Conservation (phyloP, 2,113 vertebrate species). For the Tachycineta bicolor region DNA sequence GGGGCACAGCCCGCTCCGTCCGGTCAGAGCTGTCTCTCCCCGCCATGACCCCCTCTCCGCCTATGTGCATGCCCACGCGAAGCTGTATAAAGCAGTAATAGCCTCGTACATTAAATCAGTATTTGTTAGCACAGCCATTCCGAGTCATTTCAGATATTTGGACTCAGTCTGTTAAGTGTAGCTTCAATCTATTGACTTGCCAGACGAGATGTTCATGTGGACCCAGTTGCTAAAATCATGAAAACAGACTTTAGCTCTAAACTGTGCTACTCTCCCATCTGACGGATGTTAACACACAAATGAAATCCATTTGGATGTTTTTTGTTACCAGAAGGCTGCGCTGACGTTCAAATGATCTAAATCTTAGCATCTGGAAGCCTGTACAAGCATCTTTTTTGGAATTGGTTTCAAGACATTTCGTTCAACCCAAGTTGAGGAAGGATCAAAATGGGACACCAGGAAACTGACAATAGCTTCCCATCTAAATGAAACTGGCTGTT, state of each 20-base stretch:
- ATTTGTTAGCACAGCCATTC: neutral
- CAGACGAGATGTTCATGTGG: constrained; percentile 2
- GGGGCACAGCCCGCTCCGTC: neutral
- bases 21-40: neutral
- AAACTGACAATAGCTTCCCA: neutral
- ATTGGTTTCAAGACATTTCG: constrained; percentile 2
- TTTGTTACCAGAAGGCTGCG: constrained; percentile 66
- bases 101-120: neutral
- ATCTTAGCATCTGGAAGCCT: constrained; percentile 49
- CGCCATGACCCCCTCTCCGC: neutral
- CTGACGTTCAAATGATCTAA: constrained; percentile 66
- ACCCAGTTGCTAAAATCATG: neutral
- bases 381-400: neutral
- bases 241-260: constrained; percentile 11
- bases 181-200: constrained; percentile 10
- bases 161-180: neutral
- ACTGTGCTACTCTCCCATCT: constrained; percentile 16
- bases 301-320: constrained; percentile 41
- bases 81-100: neutral
- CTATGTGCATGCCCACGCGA: neutral
- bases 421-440: neutral
- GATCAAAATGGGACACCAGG: neutral
- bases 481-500: neutral
- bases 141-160: neutral
- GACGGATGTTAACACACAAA: constrained; percentile 29